Conservation (phyloP, 2,113 vertebrate species). For the Cinclus mexicanus region DNA sequence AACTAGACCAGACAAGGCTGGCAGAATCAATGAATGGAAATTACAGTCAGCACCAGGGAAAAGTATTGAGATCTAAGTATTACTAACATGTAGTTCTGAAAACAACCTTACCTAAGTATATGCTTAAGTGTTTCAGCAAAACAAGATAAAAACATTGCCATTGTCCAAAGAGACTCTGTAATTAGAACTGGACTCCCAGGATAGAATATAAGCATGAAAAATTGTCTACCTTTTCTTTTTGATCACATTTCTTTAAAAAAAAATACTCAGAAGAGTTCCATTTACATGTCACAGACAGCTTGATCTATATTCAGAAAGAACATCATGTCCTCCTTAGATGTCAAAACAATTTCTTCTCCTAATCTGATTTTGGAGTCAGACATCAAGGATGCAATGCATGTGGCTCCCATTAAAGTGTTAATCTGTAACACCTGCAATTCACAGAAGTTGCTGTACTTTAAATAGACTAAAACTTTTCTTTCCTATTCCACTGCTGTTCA, state of each 20-base stretch:
- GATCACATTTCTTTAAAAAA: neutral
- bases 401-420: constrained; percentile 24
- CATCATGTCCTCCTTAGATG: neutral
- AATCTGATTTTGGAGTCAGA: neutral
- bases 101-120: neutral
- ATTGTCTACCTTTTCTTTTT: neutral
- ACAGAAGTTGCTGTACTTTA: neutral
- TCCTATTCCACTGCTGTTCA: neutral
- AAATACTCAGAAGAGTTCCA: neutral
- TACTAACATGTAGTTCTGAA: neutral
- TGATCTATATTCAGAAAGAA: constrained; percentile 45
- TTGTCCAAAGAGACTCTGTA: neutral
- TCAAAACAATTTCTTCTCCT: constrained; percentile 36
- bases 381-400: constrained; percentile 1
- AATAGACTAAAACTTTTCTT: neutral
- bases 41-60: neutral
- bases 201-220: neutral
- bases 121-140: neutral
- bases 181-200: neutral
- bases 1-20: neutral
- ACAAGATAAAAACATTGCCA: neutral
- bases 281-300: neutral
- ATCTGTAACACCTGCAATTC: constrained; percentile 40
- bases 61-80: neutral
- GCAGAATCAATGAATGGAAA: neutral